Conservation (phyloP, 2,888 invertebrate species). For the Polia nebulosa region DNA sequence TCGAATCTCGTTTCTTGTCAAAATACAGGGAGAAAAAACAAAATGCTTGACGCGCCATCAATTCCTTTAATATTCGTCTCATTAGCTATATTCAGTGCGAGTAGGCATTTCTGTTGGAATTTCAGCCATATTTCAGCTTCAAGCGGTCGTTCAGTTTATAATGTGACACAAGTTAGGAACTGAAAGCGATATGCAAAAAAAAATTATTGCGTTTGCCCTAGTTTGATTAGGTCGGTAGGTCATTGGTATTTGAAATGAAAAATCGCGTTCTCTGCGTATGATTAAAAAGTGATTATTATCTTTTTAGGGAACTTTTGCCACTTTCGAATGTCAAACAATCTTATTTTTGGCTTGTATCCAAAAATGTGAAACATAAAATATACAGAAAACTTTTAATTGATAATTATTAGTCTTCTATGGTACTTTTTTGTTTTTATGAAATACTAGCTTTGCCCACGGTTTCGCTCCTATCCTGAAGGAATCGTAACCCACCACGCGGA, state of each 20-base stretch:
- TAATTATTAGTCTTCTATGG: not conserved
- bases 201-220: not conserved
- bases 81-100: slow-evolving; percentile 84
- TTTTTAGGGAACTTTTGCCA: not conserved
- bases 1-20: slow-evolving; percentile 46
- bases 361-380: not conserved
- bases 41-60: slow-evolving; percentile 69
- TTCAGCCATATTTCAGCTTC: slow-evolving; percentile 84
- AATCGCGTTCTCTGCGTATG: not conserved
- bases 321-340: not conserved
- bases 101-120: slow-evolving; percentile 84
- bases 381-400: not conserved
- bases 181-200: slow-evolving; percentile 38
- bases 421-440: not conserved
- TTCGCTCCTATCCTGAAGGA: not conserved
- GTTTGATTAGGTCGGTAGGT: not conserved
- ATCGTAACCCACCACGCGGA: too few species aligned
- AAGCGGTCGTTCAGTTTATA: slow-evolving; percentile 82
- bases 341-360: not conserved
- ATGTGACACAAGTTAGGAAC: slow-evolving; percentile 63
- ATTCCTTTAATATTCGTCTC: slow-evolving; percentile 84
- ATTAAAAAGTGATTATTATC: not conserved
- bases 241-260: not conserved
- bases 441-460: too few species aligned
- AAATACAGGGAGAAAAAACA: slow-evolving; percentile 65